Conservation (phyloP, 2,113 vertebrate species). For the Meles meles region DNA sequence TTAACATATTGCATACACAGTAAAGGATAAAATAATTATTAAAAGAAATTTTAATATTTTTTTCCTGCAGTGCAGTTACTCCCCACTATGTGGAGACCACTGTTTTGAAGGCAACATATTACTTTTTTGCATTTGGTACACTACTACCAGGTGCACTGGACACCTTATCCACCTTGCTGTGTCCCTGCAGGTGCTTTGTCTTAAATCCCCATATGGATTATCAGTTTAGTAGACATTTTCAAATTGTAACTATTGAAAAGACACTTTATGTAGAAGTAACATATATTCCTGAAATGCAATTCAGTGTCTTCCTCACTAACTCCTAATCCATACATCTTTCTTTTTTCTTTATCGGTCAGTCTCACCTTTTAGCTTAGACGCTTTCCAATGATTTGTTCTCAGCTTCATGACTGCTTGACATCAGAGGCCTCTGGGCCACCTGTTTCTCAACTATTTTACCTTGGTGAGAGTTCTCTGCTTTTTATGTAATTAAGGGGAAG, state of each 20-base stretch:
- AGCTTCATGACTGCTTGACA: slow-evolving; percentile 17
- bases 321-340: background rate
- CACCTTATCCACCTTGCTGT: background rate
- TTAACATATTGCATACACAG: background rate
- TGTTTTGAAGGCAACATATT: background rate
- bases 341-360: slow-evolving; percentile 14
- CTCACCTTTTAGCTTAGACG: background rate
- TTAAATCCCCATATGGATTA: background rate
- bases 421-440: background rate
- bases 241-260: background rate
- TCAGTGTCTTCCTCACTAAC: background rate
- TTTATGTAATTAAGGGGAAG: slow-evolving; percentile 24
- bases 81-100: background rate
- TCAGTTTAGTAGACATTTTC: background rate
- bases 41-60: background rate
- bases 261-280: background rate
- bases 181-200: background rate
- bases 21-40: background rate
- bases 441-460: slow-evolving; percentile 33
- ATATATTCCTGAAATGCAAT: background rate
- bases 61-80: background rate
- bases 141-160: slow-evolving; percentile 17
- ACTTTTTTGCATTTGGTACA: background rate
- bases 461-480: slow-evolving; percentile 38
- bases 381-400: slow-evolving; percentile 25